A percentile compares a stretch with the other conserved stretches of the same genome.
These are phyloP conservation scores for Porites lutea DNA, from an alignment of 64 coral and sea anemone species.

Conservation along the genomic window DNA sequence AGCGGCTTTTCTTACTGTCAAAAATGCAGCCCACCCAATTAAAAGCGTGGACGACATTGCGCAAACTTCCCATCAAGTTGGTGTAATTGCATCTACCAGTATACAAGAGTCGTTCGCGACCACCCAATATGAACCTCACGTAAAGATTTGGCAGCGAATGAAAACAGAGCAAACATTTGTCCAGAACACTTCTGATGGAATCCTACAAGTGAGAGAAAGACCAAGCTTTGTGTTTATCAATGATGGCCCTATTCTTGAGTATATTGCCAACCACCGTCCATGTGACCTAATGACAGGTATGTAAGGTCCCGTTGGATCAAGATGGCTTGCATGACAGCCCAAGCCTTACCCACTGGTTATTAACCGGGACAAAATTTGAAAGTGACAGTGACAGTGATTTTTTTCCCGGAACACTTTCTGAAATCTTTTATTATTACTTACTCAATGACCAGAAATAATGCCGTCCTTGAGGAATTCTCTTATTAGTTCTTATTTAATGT, in stretches of 20 bases:
- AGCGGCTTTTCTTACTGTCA: conserved; percentile 43
- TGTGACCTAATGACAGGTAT: conserved; percentile 33
- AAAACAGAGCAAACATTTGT: neutral
- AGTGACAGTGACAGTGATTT: neutral
- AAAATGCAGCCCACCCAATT: neutral
- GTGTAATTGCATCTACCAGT: neutral
- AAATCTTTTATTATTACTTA: too few species aligned
- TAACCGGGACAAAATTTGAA: too few species aligned
- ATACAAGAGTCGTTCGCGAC: neutral
- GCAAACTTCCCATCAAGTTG: neutral
- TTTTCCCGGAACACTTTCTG: too few species aligned
- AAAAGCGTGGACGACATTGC: neutral
- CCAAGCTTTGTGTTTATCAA: neutral
- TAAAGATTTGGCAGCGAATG: conserved; percentile 19
- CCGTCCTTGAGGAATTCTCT: too few species aligned
- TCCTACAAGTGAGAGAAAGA: conserved; percentile 6
- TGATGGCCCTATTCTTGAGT: neutral
- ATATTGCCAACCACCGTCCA: conserved; percentile 6
- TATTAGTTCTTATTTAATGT: too few species aligned
- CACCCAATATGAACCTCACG: conserved; percentile 12
- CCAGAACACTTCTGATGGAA: neutral
- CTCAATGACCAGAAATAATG: too few species aligned
- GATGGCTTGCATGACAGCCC: too few species aligned
- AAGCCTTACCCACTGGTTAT: too few species aligned
- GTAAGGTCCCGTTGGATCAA: neutral